Base-by-base conservation (phyloP, 1,140 invertebrate species). In the Drosophila sechellia region DNA sequence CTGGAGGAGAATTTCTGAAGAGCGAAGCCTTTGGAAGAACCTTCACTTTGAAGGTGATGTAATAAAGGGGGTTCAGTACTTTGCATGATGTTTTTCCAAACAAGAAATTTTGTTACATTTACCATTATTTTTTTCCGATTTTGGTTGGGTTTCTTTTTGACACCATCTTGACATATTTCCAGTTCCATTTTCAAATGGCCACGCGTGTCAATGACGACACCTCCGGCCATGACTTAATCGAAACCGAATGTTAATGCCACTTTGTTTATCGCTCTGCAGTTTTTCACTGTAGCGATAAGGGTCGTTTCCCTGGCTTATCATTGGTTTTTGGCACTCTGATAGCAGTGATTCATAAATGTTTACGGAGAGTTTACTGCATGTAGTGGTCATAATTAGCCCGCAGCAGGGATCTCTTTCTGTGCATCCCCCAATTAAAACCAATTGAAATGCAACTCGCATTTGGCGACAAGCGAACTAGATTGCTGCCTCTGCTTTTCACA, bases 211-310 rank as follows among this genome's bases (percentile, higher is more conserved):
- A 69, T 81, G 75, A 81, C 69, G 27, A 37, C 64, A 70, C 25
- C 50, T 40, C 0, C n/a, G 66, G 15, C 66, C 53, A 57, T 81
- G 80, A 81, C 69, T 74, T 63, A 77, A 86, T 81, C 77, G 39
- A 85, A 50, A 45, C 13, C 11, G 5, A 56, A 56, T 76, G 76
- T 77, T 56, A 68, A 84, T 37, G 55, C 34, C 34, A 39, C 27
- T 39, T 64, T 58, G 54, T 57, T 73, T 73, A 64, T 65, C 53
- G 39, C 46, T 52, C n/a, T 37, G 13, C 25, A 17, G 35, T 40
- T 42, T 42, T 49, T 5, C 22, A 22, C 11, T n/a, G 6, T 15
- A 25, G n/a, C n/a, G 70, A 73, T 72, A 72, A 54, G 54, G 54
- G 48, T 31, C 34, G 3, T 17, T 17, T 52, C 60, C 48, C 48